Percentiles rank a stretch among this genome's conserved stretches.
phyloP scores from a whole-genome alignment of 2,113 vertebrate species.

The Sigmodon hispidus region DNA sequence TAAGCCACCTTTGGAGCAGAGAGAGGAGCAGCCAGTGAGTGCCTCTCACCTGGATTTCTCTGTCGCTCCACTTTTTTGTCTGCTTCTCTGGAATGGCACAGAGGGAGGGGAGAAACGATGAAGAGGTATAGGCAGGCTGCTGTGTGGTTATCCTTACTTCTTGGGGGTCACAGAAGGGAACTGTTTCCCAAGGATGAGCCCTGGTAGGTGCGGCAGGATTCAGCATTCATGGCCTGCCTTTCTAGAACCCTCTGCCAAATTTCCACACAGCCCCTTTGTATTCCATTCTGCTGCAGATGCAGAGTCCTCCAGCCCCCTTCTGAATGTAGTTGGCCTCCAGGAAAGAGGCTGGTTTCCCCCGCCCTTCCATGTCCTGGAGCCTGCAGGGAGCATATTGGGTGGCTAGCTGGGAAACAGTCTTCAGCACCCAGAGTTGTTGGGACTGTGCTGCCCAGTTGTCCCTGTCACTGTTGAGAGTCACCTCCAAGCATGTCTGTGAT shows the following conservation, averaged over 20 bases:
- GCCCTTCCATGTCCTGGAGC: background rate
- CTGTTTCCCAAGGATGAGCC: slow-evolving; percentile 39
- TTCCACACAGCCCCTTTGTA: slow-evolving; percentile 74
- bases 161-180: slow-evolving; percentile 39
- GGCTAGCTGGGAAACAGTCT: slow-evolving; percentile 13
- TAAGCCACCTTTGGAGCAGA: slow-evolving; percentile 44
- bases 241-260: slow-evolving; percentile 68
- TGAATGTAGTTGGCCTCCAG: slow-evolving; percentile 60
- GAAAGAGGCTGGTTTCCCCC: slow-evolving; percentile 46
- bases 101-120: background rate
- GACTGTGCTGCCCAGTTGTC: slow-evolving; percentile 15
- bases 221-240: slow-evolving; percentile 69
- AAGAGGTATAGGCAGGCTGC: background rate
- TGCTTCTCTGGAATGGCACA: background rate
- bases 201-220: slow-evolving; percentile 61
- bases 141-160: slow-evolving; percentile 17
- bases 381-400: background rate
- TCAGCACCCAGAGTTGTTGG: background rate
- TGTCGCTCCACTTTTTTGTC: background rate
- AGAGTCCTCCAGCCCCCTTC: background rate
- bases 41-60: background rate
- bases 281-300: slow-evolving; percentile 62
- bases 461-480: background rate
- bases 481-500: background rate
- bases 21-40: slow-evolving; percentile 40